Evolutionary conservation across 2,888 invertebrate species (phyloP).

Genomic region (Drosophila pseudotakahashii): DNA sequence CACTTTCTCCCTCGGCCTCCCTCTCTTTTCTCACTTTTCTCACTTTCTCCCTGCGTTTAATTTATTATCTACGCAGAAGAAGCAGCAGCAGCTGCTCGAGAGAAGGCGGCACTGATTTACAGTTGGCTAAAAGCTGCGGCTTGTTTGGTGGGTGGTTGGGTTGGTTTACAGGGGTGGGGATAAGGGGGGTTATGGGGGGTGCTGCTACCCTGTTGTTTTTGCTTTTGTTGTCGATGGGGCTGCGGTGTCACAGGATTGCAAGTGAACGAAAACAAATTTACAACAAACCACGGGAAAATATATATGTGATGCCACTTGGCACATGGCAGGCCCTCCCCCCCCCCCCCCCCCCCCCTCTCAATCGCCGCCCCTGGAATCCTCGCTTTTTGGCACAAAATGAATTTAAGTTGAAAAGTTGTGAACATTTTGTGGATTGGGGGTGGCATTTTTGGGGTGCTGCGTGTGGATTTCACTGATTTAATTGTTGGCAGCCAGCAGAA

Average conservation of each 20-base stretch:
- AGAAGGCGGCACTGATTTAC: slow-evolving; percentile 72
- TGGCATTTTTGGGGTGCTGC: slow-evolving; percentile 49
- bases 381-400: slow-evolving; percentile 63
- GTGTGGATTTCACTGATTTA: slow-evolving; percentile 79
- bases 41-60: slow-evolving; percentile 65
- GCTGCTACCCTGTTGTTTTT: background rate
- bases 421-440: slow-evolving; percentile 66
- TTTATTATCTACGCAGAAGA: slow-evolving; percentile 69
- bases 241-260: slow-evolving; percentile 74
- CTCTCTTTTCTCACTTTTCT: background rate
- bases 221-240: slow-evolving; percentile 23
- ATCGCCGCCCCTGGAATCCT: background rate
- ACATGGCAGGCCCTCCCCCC: slow-evolving; percentile 3
- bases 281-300: slow-evolving; percentile 75
- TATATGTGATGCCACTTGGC: slow-evolving; percentile 73
- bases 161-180: background rate
- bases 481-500: slow-evolving; percentile 60
- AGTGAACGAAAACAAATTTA: slow-evolving; percentile 79
- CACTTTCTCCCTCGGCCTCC: background rate
- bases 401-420: slow-evolving; percentile 79
- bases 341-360: background rate
- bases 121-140: slow-evolving; percentile 61
- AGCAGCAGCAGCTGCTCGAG: slow-evolving; percentile 51
- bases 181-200: background rate
- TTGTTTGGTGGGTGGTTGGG: slow-evolving; percentile 27